phyloP scores from a whole-genome alignment of 37 sponge, comb jelly and placozoan species.

The Haliclona indistincta region DNA sequence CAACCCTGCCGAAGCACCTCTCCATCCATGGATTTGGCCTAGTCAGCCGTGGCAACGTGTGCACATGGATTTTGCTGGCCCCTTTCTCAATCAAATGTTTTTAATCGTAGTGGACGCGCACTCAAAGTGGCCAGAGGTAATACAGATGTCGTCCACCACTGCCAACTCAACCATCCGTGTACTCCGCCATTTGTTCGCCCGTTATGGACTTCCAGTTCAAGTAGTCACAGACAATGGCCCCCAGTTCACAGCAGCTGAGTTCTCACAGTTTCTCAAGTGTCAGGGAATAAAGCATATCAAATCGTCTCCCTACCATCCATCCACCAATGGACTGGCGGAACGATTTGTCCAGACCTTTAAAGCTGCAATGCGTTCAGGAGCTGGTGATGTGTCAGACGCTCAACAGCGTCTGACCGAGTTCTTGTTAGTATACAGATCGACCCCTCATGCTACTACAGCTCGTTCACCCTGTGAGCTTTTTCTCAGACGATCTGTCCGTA shows the following conservation, averaged over 20 bases:
- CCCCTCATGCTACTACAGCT: constrained; percentile 33
- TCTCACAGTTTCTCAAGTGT: constrained; percentile 7
- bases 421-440: constrained; percentile 15
- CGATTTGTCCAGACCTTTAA: constrained; percentile 51
- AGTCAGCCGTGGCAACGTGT: constrained; percentile 16
- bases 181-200: constrained; percentile 30
- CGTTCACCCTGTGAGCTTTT: constrained; percentile 9
- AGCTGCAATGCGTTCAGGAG: constrained; percentile 7
- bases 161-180: constrained; percentile 31
- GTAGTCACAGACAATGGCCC: constrained; percentile 57
- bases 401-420: constrained; percentile 2
- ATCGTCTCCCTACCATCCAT: constrained; percentile 42
- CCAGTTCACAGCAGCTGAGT: constrained; percentile 43
- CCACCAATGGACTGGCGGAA: too few species aligned
- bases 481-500: constrained; percentile 8
- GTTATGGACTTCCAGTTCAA: constrained; percentile 40
- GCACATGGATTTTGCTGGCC: constrained; percentile 27
- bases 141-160: constrained; percentile 32
- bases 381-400: constrained; percentile 1
- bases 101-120: constrained; percentile 28
- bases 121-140: constrained; percentile 31
- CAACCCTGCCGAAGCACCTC: not conserved
- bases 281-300: constrained; percentile 48
- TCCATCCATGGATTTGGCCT: too few species aligned
- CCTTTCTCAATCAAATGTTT: constrained; percentile 1